A percentile compares a stretch with the other conserved stretches of the same genome.
These are phyloP conservation scores for Sylvietta virens DNA, from an alignment of 2,113 vertebrate genomes.

Conservation along the genomic window DNA sequence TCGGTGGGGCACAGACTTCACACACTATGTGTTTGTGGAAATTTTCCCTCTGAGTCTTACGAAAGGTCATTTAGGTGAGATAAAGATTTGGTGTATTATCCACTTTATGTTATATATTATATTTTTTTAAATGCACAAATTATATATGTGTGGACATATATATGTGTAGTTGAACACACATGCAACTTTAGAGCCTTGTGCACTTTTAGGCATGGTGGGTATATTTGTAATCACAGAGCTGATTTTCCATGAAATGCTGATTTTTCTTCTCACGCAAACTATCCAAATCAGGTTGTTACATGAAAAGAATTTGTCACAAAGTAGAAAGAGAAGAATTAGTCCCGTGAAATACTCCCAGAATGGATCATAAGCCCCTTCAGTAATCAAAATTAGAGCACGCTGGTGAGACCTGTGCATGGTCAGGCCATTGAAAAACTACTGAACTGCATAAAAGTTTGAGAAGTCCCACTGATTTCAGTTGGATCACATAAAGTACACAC, in stretches of 20 bases:
- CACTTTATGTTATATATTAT: neutral
- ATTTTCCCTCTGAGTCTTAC: neutral
- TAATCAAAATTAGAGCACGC: neutral
- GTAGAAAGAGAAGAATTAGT: neutral
- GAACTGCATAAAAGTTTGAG: neutral
- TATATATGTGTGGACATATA: neutral
- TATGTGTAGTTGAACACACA: neutral
- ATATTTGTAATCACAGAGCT: neutral
- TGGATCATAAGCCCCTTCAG: rapidly evolving
- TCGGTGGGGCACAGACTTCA: neutral
- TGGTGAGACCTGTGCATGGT: neutral
- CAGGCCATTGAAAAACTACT: neutral
- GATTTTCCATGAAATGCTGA: neutral
- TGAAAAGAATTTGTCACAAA: rapidly evolving
- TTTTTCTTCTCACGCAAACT: neutral
- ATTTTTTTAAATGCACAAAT: neutral
- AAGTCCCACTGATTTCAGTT: neutral
- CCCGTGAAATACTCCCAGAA: neutral
- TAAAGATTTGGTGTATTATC: neutral
- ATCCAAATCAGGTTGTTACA: neutral
- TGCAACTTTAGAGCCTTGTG: neutral
- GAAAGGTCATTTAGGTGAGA: neutral
- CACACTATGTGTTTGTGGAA: neutral
- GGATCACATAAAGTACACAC: neutral
- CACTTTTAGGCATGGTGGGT: neutral